A percentile compares a stretch with the other conserved stretches of the same genome.
phyloP scores from a whole-genome alignment of 2,888 invertebrate genomes.

The Podabrus alpinus region DNA sequence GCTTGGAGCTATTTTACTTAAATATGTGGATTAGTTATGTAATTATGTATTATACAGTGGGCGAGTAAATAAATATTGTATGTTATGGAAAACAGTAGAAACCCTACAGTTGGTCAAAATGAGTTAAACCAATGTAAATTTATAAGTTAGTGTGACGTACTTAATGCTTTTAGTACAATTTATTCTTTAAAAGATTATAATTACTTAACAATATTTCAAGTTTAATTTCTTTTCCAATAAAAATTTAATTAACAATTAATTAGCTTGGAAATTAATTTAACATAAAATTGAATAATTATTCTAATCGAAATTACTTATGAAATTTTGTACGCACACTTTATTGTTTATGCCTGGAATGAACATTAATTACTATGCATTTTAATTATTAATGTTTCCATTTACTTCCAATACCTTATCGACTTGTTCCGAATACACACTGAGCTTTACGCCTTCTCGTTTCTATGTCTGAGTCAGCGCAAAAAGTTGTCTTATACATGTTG shows the following conservation, averaged over 20 bases:
- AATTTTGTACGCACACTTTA: background rate
- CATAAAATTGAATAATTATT: background rate
- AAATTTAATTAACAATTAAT: background rate
- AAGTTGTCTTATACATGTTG: conserved; percentile 39
- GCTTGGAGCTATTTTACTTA: background rate
- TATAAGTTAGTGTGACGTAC: background rate
- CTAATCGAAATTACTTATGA: background rate
- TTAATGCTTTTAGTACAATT: background rate
- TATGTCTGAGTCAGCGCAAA: conserved; percentile 41
- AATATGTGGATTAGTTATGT: background rate
- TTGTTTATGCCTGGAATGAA: background rate
- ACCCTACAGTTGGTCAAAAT: background rate
- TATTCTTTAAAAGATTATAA: background rate
- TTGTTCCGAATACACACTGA: conserved; percentile 10
- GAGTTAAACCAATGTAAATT: background rate
- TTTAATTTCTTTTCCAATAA: background rate
- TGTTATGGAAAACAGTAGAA: background rate
- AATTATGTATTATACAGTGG: background rate
- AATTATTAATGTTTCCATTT: background rate
- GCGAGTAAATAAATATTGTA: background rate
- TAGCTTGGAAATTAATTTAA: background rate
- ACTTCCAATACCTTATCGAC: conserved; percentile 25
- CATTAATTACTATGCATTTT: background rate
- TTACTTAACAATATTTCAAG: background rate
- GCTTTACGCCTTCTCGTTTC: conserved; percentile 4